phyloP scores from a whole-genome alignment of 2,888 invertebrate genomes.

The Campoletis raptor region DNA sequence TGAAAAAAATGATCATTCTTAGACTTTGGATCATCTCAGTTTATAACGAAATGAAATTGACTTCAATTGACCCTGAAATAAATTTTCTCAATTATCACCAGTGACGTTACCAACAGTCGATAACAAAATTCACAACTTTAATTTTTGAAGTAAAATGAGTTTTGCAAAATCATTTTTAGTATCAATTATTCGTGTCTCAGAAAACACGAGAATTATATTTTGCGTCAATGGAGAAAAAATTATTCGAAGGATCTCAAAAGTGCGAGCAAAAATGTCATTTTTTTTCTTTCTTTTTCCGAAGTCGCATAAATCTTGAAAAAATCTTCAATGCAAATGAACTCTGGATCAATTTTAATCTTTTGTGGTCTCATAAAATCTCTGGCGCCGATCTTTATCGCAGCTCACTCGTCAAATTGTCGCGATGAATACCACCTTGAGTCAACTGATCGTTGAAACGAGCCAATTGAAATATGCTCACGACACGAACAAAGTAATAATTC shows the following conservation, averaged over 20 bases:
- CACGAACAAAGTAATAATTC: conserved; percentile 40
- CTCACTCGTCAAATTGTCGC: conserved; percentile 1
- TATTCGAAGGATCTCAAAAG: neutral
- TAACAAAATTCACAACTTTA: neutral
- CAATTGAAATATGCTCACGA: conserved; percentile 59
- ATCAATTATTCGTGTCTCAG: neutral
- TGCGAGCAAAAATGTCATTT: neutral
- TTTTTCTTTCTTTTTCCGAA: neutral
- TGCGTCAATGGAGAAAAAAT: neutral
- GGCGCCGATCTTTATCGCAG: neutral
- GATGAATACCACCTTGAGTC: conserved; percentile 64
- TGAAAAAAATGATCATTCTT: neutral
- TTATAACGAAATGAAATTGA: neutral
- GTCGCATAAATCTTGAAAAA: neutral
- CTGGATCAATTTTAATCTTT: neutral
- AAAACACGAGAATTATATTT: neutral
- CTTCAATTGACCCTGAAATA: neutral
- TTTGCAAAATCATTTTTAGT: neutral
- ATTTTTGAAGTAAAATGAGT: neutral
- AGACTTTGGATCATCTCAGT: neutral
- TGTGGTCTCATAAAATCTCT: neutral
- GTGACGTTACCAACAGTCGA: neutral
- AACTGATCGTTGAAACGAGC: conserved; percentile 48
- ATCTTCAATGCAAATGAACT: neutral
- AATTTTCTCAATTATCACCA: neutral